Evolutionary conservation across 2,113 vertebrate genomes (phyloP).

Genomic region (Stercorarius parasiticus): DNA sequence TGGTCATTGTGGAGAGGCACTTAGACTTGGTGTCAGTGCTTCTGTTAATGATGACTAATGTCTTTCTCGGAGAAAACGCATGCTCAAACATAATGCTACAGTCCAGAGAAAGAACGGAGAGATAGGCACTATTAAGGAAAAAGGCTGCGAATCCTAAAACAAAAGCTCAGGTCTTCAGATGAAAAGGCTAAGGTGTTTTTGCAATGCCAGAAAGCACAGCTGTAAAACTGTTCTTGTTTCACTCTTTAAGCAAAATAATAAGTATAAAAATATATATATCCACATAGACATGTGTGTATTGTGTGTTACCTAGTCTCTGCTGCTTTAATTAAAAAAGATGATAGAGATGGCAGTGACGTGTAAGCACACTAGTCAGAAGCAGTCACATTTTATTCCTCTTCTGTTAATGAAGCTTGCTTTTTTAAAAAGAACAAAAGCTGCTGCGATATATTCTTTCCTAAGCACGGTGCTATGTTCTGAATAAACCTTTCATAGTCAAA

Average conservation of each 20-base stretch:
- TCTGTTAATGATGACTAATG: constrained; percentile 97
- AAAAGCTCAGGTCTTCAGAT: constrained; percentile 52
- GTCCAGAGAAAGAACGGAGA: constrained; percentile 12
- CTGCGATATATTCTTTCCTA: not conserved
- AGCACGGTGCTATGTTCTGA: not conserved
- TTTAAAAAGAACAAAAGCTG: not conserved
- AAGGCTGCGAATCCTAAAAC: constrained; percentile 48
- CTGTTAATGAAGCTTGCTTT: not conserved
- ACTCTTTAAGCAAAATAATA: not conserved
- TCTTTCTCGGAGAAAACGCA: constrained; percentile 80
- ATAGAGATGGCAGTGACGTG: not conserved
- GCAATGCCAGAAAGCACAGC: not conserved
- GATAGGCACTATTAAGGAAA: constrained; percentile 4
- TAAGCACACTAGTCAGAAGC: not conserved
- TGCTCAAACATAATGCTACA: constrained; percentile 70
- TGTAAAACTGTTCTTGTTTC: not conserved
- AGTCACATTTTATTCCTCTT: not conserved
- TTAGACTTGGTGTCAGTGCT: constrained; percentile 88
- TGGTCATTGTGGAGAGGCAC: constrained; percentile 89
- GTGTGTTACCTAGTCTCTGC: not conserved
- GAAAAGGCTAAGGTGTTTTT: not conserved
- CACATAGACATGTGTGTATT: fast-evolving
- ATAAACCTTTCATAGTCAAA: constrained; percentile 37
- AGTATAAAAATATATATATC: not conserved
- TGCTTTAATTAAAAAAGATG: not conserved